A percentile compares a stretch with the other conserved stretches of the same genome.
Conservation (phyloP, 2,888 invertebrate species). For the Cybosia mesomella region DNA sequence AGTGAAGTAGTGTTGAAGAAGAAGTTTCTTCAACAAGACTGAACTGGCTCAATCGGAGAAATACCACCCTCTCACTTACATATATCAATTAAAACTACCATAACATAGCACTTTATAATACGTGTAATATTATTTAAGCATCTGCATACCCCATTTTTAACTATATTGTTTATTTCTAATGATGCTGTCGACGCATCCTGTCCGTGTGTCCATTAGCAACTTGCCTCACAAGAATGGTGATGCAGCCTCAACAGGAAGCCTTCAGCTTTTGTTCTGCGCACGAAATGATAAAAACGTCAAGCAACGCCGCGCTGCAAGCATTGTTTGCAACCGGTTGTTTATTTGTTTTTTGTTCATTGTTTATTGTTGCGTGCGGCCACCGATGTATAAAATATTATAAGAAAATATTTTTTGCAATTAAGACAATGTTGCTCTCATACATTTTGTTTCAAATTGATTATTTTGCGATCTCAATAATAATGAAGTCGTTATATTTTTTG, state of each 20-base stretch:
- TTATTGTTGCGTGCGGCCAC: conserved; percentile 68
- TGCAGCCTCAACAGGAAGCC: conserved; percentile 84
- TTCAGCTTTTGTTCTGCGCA: conserved; percentile 83
- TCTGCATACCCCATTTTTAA: background rate
- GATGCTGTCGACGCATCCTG: background rate
- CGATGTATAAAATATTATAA: conserved; percentile 49
- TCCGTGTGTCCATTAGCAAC: conserved; percentile 61
- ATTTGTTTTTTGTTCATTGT: conserved; percentile 66
- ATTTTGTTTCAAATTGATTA: conserved; percentile 54
- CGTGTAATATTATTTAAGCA: too few species aligned
- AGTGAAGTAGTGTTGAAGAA: too few species aligned
- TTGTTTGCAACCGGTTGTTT: conserved; percentile 79
- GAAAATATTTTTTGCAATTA: conserved; percentile 53
- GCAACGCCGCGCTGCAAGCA: conserved; percentile 75
- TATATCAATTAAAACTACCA: too few species aligned
- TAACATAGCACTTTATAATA: too few species aligned
- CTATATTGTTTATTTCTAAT: background rate
- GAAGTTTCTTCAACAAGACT: too few species aligned
- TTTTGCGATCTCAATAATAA: conserved; percentile 46
- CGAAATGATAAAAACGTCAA: conserved; percentile 86
- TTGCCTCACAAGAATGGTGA: conserved; percentile 83
- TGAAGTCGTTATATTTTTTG: conserved; percentile 53
- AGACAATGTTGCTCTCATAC: conserved; percentile 62
- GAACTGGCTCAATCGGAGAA: too few species aligned
- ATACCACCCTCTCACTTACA: too few species aligned